Evolutionary conservation across 2,888 invertebrate species (phyloP), one percentile per base, ranked within the genome.

Genomic region (Zaprionus bogoriensis): DNA sequence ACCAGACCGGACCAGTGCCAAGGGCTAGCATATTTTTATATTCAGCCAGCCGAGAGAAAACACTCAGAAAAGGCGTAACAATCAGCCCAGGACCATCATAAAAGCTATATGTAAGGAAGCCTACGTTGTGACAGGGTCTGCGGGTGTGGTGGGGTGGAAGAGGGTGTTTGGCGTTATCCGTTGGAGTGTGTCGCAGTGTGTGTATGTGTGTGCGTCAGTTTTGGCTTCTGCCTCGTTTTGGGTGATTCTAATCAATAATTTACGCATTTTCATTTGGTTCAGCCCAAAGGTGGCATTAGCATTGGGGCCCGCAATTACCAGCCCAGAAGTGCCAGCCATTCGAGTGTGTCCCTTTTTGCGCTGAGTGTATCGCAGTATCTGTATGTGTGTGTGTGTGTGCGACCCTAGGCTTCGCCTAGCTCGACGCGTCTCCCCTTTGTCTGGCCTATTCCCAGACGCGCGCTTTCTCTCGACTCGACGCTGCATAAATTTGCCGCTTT

Each of bases 171-270:
- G n/a, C n/a, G n/a, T n/a, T n/a, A n/a, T n/a, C n/a, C n/a, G n/a
- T n/a, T n/a, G n/a, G n/a, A n/a, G n/a, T n/a, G n/a, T n/a, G n/a
- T n/a, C n/a, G n/a, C n/a, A n/a, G n/a, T n/a, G n/a, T n/a, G n/a
- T n/a, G n/a, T n/a, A n/a, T n/a, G n/a, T 41, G 9, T 30, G 14
- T 38, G 38, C 20, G 28, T 64, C 44, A 12, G 19, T 9, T 10
- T 28, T 46, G 52, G 52, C 48, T 66, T 62, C 54, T 55, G 38
- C 20, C 52, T 38, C 6, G 12, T 67, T 68, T 69, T 69, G 74
- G 78, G 80, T 76, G 82, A 84, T 84, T 82, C 74, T 80, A 83
- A 83, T 83, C 83, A 83, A 83, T 83, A 83, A 83, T 83, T 83
- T 83, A 83, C 82, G 82, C 84, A 83, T 84, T 83, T 83, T 79